These are phyloP conservation scores for Rotaria macrura DNA, from an alignment of 2,888 invertebrate species.

Conservation along the genomic window DNA sequence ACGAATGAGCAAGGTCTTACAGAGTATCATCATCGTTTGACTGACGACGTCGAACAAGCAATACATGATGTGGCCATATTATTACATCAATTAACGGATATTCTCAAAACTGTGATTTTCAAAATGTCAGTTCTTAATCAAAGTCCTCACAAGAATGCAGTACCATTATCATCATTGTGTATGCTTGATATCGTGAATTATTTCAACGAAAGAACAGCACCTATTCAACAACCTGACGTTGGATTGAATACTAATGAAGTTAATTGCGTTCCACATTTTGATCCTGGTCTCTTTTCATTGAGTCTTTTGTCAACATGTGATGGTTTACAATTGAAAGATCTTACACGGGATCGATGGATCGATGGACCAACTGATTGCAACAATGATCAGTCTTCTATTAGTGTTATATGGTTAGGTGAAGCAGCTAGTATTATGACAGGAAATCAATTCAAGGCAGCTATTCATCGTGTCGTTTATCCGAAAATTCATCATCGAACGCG, in stretches of 20 bases:
- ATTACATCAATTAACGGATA: no score
- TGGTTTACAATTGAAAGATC: background rate
- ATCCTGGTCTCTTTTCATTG: background rate
- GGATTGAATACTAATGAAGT: background rate
- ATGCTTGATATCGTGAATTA: background rate
- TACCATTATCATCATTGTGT: background rate
- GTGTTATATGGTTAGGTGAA: background rate
- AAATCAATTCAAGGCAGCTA: background rate
- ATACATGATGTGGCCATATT: no score
- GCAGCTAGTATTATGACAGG: background rate
- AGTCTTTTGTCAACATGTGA: background rate
- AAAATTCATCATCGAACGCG: background rate
- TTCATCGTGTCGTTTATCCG: background rate
- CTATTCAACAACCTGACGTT: background rate
- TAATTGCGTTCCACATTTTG: slow-evolving; percentile 1
- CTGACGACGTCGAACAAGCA: no score
- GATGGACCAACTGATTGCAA: background rate
- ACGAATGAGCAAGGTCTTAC: no score
- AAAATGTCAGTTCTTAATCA: no score
- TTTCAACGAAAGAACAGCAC: background rate
- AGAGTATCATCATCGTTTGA: no score
- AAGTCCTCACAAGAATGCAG: background rate
- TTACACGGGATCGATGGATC: background rate
- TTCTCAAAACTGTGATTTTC: no score
- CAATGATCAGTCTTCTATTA: background rate